Evolutionary conservation across 2,888 invertebrate genomes (phyloP), one percentile per base, ranked within the genome.

Genomic region (Cerastis rubricosa): DNA sequence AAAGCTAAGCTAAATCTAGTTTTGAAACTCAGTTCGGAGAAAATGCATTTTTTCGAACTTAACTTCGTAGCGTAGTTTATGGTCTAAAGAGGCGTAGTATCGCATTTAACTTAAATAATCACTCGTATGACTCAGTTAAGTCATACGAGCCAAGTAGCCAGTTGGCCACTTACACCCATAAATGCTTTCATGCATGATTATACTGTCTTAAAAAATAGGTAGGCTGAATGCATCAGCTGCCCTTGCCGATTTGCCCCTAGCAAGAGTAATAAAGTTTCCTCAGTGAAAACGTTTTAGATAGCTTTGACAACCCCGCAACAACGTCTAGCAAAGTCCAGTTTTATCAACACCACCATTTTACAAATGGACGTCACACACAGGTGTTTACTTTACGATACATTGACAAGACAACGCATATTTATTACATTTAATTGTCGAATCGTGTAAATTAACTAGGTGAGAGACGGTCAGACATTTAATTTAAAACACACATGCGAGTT

Each of bases 401-500:
- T 57, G 17, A 43, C 72, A 80, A 29, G 76, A 66, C 70, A 74
- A 40, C 57, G 64, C 59, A 74, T 72, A 76, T 81, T 72, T 72
- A 75, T 76, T 61, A 49, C 72, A n/a, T 76, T 59, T 65, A 69
- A 69, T 71, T 83, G 35, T 59, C 65, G 69, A 78, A 76, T 66
- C 78, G 51, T 63, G 85, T 70, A 74, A 78, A 85, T 74, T 59
- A 82, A 71, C 74, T 63, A 70, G 49, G n/a, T 14, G 7, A 43
- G 6, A 22, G 57, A 64, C 45, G 57, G 61, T 68, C 70, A 54
- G 22, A 51, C 71, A 59, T 74, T 82, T 69, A 64, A 72, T 85
- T 85, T 78, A 59, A 84, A 83, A 85, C 49, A 83, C 71, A 74
- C 77, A 66, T 40, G 51, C 66, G 59, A 59, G 22, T 85, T 64